These are phyloP conservation scores for Oryzaephilus surinamensis DNA, from an alignment of 1,140 invertebrate genomes.

Conservation along the genomic window DNA sequence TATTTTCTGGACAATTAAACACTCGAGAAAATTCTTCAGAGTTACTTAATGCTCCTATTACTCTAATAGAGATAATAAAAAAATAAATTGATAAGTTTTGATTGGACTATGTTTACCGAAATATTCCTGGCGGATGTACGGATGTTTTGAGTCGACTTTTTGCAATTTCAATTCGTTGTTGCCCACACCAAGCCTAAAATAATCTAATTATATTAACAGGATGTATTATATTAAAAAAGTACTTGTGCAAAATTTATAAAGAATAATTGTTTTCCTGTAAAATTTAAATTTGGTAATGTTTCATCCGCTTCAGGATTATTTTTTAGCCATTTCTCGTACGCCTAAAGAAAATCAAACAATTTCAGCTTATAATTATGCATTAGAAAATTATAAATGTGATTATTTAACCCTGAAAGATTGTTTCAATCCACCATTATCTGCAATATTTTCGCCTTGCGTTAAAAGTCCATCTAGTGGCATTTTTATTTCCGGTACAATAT, in stretches of 20 bases:
- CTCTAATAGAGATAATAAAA: conserved; percentile 33
- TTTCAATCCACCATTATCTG: conserved; percentile 81
- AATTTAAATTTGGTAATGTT: conserved; percentile 60
- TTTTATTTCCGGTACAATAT: conserved; percentile 47
- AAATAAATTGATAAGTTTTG: too few relatives aligned
- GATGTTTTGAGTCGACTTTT: conserved; percentile 66
- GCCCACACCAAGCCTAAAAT: conserved; percentile 52
- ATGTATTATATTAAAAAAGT: too few relatives aligned
- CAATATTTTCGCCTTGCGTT: conserved; percentile 77
- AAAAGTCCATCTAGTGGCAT: conserved; percentile 51
- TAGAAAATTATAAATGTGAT: too few relatives aligned
- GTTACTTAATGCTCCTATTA: conserved; percentile 76
- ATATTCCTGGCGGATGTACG: conserved; percentile 75
- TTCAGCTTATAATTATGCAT: too few relatives aligned
- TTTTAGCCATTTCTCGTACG: conserved; percentile 53
- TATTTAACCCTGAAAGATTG: conserved; percentile 69
- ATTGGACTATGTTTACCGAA: too few relatives aligned
- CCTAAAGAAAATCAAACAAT: too few relatives aligned
- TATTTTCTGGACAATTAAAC: conserved; percentile 55
- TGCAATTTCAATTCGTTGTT: conserved; percentile 71
- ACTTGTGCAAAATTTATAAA: conserved; percentile 77
- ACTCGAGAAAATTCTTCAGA: conserved; percentile 65
- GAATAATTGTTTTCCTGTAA: conserved; percentile 66
- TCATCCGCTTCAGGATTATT: conserved; percentile 43
- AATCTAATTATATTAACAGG: too few relatives aligned